A percentile compares a stretch with the other conserved stretches of the same genome.
Conservation (phyloP, 2,888 invertebrate genomes). For the Rhynchonema sp. region DNA sequence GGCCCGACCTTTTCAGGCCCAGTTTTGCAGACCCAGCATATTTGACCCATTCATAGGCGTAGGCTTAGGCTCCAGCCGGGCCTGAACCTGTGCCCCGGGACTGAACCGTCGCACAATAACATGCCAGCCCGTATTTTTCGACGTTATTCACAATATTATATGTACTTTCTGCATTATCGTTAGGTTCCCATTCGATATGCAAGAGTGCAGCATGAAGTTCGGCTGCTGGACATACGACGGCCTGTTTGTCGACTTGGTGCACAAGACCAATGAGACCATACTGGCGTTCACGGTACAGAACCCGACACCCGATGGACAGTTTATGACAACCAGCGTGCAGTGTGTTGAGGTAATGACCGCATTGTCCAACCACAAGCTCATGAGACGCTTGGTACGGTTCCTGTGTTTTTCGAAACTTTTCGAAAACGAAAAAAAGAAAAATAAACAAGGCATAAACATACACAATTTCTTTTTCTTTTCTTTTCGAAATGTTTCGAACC, state of each 20-base stretch:
- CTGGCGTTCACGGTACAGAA: neutral
- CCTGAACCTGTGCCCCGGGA: no score
- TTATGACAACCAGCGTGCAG: neutral
- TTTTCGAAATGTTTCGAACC: neutral
- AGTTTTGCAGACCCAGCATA: no score
- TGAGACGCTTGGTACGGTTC: no score
- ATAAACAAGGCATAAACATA: no score
- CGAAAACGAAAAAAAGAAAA: neutral
- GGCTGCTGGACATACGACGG: constrained; percentile 83
- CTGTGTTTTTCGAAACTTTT: neutral
- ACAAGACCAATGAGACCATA: constrained; percentile 5
- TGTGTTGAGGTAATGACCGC: constrained; percentile 7
- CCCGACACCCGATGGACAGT: neutral
- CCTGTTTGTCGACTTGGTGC: constrained; percentile 12
- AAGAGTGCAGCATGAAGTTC: constrained; percentile 11
- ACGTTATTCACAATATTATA: no score
- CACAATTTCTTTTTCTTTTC: no score
- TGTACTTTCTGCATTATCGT: constrained; percentile 14
- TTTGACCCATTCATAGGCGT: no score
- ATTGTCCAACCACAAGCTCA: no score
- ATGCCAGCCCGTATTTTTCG: no score
- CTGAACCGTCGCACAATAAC: no score
- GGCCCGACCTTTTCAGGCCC: no score
- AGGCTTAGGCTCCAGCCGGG: no score
- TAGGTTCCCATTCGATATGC: constrained; percentile 17